Percentiles rank a stretch among this genome's conserved stretches.
These are phyloP conservation scores for Sycobia sp. DNA, from an alignment of 1,140 invertebrate species.

Conservation along the genomic window DNA sequence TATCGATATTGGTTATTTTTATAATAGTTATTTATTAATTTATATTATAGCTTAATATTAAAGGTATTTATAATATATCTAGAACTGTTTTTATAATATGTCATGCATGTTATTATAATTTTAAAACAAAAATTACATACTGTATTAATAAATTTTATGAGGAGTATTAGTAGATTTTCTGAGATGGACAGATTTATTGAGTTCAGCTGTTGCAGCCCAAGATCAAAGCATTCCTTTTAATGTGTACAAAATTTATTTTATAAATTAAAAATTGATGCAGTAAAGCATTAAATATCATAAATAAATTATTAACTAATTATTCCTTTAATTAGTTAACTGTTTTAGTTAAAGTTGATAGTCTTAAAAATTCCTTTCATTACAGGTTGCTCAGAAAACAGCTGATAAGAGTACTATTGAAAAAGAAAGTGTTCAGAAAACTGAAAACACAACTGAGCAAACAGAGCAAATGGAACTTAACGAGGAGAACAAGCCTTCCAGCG, in stretches of 20 bases:
- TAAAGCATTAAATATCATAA: slow-evolving; percentile 22
- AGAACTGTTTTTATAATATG: no score
- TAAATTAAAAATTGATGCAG: slow-evolving; percentile 25
- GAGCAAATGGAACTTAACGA: slow-evolving; percentile 52
- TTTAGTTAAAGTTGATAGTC: slow-evolving; percentile 16
- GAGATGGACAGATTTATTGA: slow-evolving; percentile 26
- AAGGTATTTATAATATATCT: no score
- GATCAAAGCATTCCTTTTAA: slow-evolving; percentile 21
- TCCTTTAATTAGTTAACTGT: slow-evolving; percentile 17
- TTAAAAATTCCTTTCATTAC: slow-evolving; percentile 42
- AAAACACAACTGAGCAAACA: slow-evolving; percentile 51
- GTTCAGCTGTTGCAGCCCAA: slow-evolving; percentile 29
- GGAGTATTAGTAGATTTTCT: slow-evolving; percentile 2
- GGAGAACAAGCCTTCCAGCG: slow-evolving; percentile 57
- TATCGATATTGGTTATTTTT: no score
- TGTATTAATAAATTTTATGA: slow-evolving; percentile 17
- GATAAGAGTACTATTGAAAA: slow-evolving; percentile 52
- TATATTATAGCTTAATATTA: no score
- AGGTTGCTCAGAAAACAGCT: slow-evolving; percentile 54
- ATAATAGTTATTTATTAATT: no score
- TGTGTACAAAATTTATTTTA: slow-evolving; percentile 17
- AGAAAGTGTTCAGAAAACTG: slow-evolving; percentile 55
- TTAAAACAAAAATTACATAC: slow-evolving; percentile 13
- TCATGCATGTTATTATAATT: no score
- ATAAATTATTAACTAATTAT: no score